phyloP scores from a whole-genome alignment of 2,888 invertebrate genomes.

The Slavum lentiscoides region DNA sequence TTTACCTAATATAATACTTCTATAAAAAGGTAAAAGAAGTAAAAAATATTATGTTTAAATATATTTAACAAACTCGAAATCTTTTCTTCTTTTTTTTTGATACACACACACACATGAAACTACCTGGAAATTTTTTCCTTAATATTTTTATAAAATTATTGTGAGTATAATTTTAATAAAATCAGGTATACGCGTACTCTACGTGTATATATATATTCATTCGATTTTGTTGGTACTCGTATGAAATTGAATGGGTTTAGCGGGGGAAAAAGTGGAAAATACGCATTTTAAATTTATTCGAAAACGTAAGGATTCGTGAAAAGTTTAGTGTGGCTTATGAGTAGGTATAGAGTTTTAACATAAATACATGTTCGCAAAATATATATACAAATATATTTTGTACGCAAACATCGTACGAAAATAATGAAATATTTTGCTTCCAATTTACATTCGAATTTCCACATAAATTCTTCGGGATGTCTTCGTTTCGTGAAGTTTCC shows the following conservation, averaged over 20 bases:
- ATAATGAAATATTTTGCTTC: not conserved
- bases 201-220: not conserved
- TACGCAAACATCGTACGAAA: not conserved
- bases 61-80: not conserved
- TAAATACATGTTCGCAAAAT: not conserved
- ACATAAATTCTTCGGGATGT: not conserved
- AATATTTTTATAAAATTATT: not conserved
- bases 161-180: not conserved
- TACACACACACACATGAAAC: too few species aligned
- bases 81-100: not conserved
- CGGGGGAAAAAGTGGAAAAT: not conserved
- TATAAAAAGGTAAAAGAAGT: not conserved
- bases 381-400: too few species aligned
- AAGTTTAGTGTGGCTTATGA: not conserved
- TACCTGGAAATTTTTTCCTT: not conserved
- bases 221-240: not conserved
- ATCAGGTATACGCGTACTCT: not conserved
- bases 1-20: not conserved
- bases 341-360: not conserved
- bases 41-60: not conserved
- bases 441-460: constrained; percentile 1
- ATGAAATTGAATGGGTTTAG: constrained; percentile 19
- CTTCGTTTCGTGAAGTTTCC: not conserved
- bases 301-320: constrained; percentile 7
- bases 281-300: constrained; percentile 28